Conservation (phyloP, 1,140 invertebrate genomes). For the Subanguina moxae region DNA sequence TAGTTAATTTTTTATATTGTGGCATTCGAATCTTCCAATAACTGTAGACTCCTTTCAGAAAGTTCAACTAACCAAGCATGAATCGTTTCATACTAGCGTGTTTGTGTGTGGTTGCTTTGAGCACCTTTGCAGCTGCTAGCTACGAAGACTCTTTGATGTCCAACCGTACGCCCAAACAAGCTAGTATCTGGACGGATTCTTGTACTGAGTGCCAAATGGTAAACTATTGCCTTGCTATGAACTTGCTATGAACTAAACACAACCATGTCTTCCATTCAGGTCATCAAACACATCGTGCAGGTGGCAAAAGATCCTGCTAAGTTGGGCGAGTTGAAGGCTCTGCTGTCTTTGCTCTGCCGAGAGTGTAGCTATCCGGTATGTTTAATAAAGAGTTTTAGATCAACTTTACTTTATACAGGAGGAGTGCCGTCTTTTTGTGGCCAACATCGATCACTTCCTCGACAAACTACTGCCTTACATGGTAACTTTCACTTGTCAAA, state of each 20-base stretch:
- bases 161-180: slow-evolving; percentile 9
- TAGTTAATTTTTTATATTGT: too few relatives aligned
- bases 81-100: too few relatives aligned
- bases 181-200: slow-evolving; percentile 17
- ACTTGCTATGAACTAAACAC: not conserved
- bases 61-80: too few relatives aligned
- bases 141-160: not conserved
- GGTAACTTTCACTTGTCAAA: slow-evolving; percentile 20
- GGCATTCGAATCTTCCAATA: too few relatives aligned
- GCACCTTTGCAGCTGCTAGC: too few relatives aligned
- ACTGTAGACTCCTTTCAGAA: too few relatives aligned
- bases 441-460: slow-evolving; percentile 50
- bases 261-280: slow-evolving; percentile 5
- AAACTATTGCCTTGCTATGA: slow-evolving; percentile 1
- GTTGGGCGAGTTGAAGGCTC: slow-evolving; percentile 49
- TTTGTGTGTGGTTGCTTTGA: too few relatives aligned
- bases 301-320: slow-evolving; percentile 53
- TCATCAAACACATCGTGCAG: slow-evolving; percentile 50
- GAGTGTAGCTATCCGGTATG: slow-evolving; percentile 56
- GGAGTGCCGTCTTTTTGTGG: slow-evolving; percentile 55
- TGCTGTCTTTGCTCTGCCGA: slow-evolving; percentile 49
- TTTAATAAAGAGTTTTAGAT: too few relatives aligned
- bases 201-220: slow-evolving; percentile 36
- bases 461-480: slow-evolving; percentile 51
- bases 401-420: too few relatives aligned